Base-by-base conservation (phyloP, 2,888 invertebrate species). In the Temnothorax ravouxi region DNA sequence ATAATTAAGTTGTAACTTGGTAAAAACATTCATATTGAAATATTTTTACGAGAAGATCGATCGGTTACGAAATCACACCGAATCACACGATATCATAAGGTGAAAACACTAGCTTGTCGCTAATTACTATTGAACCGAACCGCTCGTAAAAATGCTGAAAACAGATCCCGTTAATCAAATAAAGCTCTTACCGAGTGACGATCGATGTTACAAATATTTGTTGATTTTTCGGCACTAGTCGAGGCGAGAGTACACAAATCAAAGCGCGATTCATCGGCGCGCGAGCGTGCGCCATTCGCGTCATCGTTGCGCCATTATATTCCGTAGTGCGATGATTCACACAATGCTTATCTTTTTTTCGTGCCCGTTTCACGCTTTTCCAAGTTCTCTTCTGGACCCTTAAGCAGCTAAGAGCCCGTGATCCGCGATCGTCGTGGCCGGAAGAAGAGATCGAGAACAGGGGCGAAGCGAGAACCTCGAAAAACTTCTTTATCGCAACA, bases 401-500 rank as follows among this genome's bases (percentile, higher is more conserved):
- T 91, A 90, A 94, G 94, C 90, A 89, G 88, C 91, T 91, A 92
- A 94, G 92, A 91, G 91, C 87, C 92, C 92, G 89, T 92, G 91
- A 92, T 90, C 91, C 89, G 71, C 52, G 75, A 80, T 74, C 85
- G 84, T 61, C 83, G 76, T 82, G 83, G 72, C 87, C 91, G 89
- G 91, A 92, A 91, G 91, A 85, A 81, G 82, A 86, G 90, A 86
- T 84, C 87, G 80, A 82, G 84, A 59, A 21, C 59, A 77, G 25
- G 77, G 54, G 25, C n/a, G 71, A 29, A 76, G 86, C 64, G 91
- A 92, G 86, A 89, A 64, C 90, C 85, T 86, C 88, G 87, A 92
- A 93, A 34, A 94, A 94, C 94, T 94, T 94, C 94, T 94, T 54
- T 94, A 94, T 91, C 91, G 91, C 92, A 91, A 94, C 93, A 94